Evolutionary conservation across 2,113 vertebrate genomes (phyloP).

Genomic region (Oreamnos americanus): DNA sequence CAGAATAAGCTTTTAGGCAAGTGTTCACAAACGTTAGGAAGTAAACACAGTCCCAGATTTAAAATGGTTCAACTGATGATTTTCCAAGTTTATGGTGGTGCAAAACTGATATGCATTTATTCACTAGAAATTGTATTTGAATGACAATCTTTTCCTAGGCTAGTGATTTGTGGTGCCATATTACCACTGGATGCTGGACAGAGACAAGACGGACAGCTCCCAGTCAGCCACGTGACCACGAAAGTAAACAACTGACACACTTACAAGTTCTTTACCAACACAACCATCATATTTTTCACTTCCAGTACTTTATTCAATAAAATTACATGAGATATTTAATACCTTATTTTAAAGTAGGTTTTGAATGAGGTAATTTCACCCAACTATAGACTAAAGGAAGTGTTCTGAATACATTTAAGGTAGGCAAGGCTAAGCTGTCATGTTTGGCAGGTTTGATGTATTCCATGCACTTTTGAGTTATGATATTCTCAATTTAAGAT

Average conservation of each 20-base stretch:
- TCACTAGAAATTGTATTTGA: background rate
- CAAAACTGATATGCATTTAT: background rate
- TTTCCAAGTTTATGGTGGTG: background rate
- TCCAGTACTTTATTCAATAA: background rate
- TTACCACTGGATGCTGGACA: background rate
- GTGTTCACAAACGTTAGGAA: background rate
- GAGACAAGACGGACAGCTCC: fast-evolving
- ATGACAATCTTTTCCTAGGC: background rate
- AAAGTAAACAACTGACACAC: too few relatives aligned
- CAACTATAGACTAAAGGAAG: background rate
- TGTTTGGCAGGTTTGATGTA: background rate
- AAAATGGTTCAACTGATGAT: background rate
- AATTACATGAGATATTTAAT: background rate
- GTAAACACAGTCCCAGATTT: background rate
- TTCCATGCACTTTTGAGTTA: background rate
- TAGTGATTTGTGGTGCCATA: background rate
- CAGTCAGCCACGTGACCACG: background rate
- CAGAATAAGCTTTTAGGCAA: background rate
- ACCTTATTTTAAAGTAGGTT: background rate
- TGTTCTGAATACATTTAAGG: background rate
- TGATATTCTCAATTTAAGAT: background rate
- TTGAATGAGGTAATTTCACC: background rate
- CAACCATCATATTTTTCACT: background rate
- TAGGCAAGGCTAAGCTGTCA: background rate
- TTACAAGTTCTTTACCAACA: background rate